Evolutionary conservation across 2,113 vertebrate genomes (phyloP), one percentile per base, ranked within the genome.

Genomic region (Thermophis baileyi): DNA sequence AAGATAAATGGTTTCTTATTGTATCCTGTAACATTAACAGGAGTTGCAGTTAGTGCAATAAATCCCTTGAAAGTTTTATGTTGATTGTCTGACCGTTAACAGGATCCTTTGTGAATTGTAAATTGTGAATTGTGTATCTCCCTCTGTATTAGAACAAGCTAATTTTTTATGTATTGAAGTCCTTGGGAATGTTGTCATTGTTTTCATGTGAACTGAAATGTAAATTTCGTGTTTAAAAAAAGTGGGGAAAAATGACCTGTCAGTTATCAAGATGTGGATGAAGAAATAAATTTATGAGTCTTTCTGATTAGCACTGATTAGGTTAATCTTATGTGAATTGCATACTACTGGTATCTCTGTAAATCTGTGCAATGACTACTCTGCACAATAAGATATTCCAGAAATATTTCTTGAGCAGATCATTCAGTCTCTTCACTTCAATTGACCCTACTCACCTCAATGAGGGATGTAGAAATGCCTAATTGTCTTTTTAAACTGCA

Each of bases 371-470:
- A 30, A 60, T 3, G 69, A 16, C 10, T 30, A 50, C 54, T 10
- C 25, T 88, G 47, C 8, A 50, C 50, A 35, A 14, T 49, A 54
- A 63, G 54, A 57, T 30, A 22, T 90, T 44, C 24, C 44, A 7
- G 46, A 86, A 90, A 50, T 18, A 12, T 35, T 85, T 50, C 6
- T 22, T 57, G 16, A 89, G 74, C 86, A 40, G 30, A 20, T 44
- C 35, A 44, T 81, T 81, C 20, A 0, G 0, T 49, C 46, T 44
- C 1, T 14, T 30, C 1, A 0, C 53, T 22, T 30, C 50, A 0
- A 85, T 89, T 90, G 47, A 94, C 88, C 63, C 94, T 90, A 35
- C 35, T 91, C 55, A 35, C 24, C 0, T 0, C 0, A 3, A 63
- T 25, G 63, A 85, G 93, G 89, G 85, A 2, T 81, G 81, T 86